These are phyloP conservation scores for Dascyllus trimaculatus DNA, from an alignment of 2,113 vertebrate species.

Conservation along the genomic window DNA sequence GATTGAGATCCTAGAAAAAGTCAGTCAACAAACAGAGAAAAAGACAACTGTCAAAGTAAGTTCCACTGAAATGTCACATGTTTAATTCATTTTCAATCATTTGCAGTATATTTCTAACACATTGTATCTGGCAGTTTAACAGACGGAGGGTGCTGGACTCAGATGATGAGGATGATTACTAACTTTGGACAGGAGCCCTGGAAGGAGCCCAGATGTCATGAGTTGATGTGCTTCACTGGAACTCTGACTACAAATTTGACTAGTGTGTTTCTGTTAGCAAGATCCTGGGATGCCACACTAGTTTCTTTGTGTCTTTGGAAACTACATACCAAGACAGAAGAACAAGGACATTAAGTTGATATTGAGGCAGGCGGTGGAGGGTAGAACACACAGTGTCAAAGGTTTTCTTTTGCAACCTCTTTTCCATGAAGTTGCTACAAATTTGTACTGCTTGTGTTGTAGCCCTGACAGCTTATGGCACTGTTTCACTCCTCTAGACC, in stretches of 20 bases:
- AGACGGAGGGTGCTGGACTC: constrained; percentile 97
- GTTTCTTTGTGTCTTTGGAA: constrained; percentile 60
- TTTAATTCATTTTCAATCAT: constrained; percentile 1
- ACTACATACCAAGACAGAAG: constrained; percentile 33
- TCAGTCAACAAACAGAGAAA: constrained; percentile 97
- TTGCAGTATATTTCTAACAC: constrained; percentile 2
- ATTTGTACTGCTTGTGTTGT: constrained; percentile 42
- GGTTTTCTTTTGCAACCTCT: constrained; percentile 13
- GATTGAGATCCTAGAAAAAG: constrained; percentile 99
- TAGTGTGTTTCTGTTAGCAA: constrained; percentile 23
- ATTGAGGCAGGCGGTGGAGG: constrained; percentile 6
- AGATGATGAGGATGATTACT: constrained; percentile 93
- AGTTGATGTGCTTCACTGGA: constrained; percentile 47
- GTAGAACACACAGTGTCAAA: constrained; percentile 40
- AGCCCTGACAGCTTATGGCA: constrained; percentile 28
- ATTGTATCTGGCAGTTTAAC: constrained; percentile 90
- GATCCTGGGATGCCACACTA: constrained; percentile 45
- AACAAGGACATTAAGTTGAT: constrained; percentile 44
- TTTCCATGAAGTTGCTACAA: constrained; percentile 21
- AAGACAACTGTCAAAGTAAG: constrained; percentile 96
- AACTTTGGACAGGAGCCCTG: constrained; percentile 34
- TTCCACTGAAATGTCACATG: neutral
- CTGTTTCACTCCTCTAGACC: constrained; percentile 32
- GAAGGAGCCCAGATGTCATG: constrained; percentile 24
- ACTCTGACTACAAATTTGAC: constrained; percentile 55